Base-by-base conservation (phyloP, 2,797 vertebrate species). In the Pseudochaenichthys georgianus region DNA sequence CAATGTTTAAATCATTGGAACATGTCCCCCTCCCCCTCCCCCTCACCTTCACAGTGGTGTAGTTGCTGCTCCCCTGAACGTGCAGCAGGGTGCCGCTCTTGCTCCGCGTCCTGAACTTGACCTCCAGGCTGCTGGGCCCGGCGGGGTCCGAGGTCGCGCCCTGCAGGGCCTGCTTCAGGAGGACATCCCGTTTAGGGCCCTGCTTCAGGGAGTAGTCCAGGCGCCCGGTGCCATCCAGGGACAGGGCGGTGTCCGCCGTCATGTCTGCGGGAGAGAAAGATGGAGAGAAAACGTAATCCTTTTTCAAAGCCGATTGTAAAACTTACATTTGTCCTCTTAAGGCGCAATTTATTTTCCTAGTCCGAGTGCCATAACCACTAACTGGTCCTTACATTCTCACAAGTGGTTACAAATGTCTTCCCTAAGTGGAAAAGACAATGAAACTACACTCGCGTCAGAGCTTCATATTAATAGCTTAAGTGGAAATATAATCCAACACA, bases 11-110 rank as follows among this genome's bases (percentile, higher is more conserved):
- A 9, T 17, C 3, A 42, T 42, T 69, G 42, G 9, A 23, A 23
- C 21, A 50, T 59, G 3, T n/a, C n/a, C 16, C 48, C 5, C 2
- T 28, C 31, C 21, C 31, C 75, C 77, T 93, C 85, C n/a, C 31
- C 75, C 77, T 93, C 85, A 99, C 98, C 97, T 97, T 98, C 62
- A 99, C 90, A 0, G 96, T 99, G 8, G 98, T 99, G 90, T 99
- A 99, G 95, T 99, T 99, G 94, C 97, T 98, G 95, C 86, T 97
- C 88, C 98, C 98, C 84, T 98, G 98, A 64, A 99, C 51, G 0
- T 99, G 97, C 80, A 99, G 87, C 89, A 99, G 87, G 9, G 97
- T 80, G 8, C 97, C 97, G 0, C 90, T 98, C 91, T 97, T 97
- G 28, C 96, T 96, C 70, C 97, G 96, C 0, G 98, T 99, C 85